Conservation (phyloP, 2,113 vertebrate species). For the Neomonachus schauinslandi region DNA sequence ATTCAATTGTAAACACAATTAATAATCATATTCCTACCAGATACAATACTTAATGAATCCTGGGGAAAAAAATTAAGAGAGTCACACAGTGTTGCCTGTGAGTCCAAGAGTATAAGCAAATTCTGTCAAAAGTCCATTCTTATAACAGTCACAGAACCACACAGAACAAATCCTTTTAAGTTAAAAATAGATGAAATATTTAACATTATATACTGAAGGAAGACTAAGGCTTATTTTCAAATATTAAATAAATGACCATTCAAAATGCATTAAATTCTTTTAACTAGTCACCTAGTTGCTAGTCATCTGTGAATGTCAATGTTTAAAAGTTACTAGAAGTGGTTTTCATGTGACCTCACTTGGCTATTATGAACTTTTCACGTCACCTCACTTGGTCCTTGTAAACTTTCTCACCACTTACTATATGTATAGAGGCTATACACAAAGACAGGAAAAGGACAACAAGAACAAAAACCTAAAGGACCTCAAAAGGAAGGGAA, state of each 20-base stretch:
- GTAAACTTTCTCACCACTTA: background rate
- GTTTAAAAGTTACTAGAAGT: background rate
- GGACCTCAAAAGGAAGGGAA: background rate
- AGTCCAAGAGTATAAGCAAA: background rate
- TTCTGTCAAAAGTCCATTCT: background rate
- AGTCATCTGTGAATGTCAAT: background rate
- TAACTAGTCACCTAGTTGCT: background rate
- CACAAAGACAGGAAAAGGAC: background rate
- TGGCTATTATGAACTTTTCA: background rate
- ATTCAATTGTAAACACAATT: slow-evolving; percentile 47
- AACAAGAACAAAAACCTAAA: background rate
- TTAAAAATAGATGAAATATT: slow-evolving; percentile 25
- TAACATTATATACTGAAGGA: background rate
- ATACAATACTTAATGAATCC: slow-evolving; percentile 11
- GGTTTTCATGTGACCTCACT: background rate
- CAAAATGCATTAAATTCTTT: slow-evolving; percentile 23
- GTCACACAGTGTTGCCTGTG: background rate
- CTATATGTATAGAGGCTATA: background rate
- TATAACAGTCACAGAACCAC: background rate
- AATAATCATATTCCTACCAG: slow-evolving; percentile 35
- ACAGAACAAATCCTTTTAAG: background rate
- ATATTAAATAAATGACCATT: slow-evolving; percentile 12
- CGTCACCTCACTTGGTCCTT: background rate
- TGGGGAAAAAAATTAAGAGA: slow-evolving; percentile 12
- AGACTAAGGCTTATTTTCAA: slow-evolving; percentile 21